These are phyloP conservation scores for Zoanthus sansibaricus DNA, from an alignment of 92 coral and sea anemone genomes.

Conservation along the genomic window DNA sequence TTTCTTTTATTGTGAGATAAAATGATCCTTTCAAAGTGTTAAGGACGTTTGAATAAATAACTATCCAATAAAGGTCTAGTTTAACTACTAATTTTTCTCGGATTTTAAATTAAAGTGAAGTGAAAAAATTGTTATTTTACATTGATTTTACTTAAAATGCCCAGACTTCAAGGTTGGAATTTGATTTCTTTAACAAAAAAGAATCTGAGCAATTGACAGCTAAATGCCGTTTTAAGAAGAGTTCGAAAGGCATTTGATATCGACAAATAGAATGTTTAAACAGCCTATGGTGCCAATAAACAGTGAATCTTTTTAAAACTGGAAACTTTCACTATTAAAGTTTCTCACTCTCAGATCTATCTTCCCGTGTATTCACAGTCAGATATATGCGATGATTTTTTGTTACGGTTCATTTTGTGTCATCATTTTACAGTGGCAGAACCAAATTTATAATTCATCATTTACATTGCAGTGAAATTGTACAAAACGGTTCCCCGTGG, in stretches of 20 bases:
- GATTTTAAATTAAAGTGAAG: neutral
- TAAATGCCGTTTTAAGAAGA: conserved; percentile 5
- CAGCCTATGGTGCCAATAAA: conserved; percentile 39
- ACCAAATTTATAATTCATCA: conserved; percentile 88
- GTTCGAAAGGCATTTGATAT: conserved; percentile 12
- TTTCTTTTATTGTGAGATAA: conserved; percentile 11
- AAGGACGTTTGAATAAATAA: neutral
- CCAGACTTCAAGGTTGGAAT: neutral
- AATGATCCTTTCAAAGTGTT: neutral
- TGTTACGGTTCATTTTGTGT: conserved; percentile 32
- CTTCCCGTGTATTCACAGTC: conserved; percentile 8
- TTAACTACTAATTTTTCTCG: neutral
- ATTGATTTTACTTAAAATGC: conserved; percentile 10
- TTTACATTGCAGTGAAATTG: conserved; percentile 48
- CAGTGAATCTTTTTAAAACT: conserved; percentile 26
- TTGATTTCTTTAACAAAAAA: neutral
- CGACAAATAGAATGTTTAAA: conserved; percentile 30
- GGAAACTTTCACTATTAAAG: conserved; percentile 30
- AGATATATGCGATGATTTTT: neutral
- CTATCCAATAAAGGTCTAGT: neutral
- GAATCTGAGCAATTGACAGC: neutral
- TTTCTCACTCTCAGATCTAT: neutral
- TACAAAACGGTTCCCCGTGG: conserved; percentile 80
- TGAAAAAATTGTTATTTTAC: neutral
- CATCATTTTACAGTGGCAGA: neutral